Conservation (phyloP, 1,140 invertebrate species). For the Onthophagus taurus region DNA sequence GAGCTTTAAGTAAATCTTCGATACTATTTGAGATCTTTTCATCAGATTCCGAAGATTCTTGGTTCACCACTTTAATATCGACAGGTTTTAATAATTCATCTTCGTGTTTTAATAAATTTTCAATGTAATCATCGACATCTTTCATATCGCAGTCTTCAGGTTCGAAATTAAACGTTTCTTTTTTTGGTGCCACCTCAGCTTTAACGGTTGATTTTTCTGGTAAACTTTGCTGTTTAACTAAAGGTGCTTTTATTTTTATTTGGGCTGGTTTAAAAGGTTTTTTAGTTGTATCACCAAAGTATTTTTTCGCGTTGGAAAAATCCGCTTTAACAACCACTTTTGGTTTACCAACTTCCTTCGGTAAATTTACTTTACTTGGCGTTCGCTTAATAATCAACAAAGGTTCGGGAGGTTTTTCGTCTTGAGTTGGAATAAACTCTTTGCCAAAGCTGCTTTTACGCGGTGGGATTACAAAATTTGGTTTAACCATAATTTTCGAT, state of each 20-base stretch:
- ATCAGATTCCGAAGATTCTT: too few species aligned
- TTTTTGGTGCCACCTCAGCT: slow-evolving; percentile 10
- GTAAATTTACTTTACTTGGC: slow-evolving; percentile 35
- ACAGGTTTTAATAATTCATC: slow-evolving; percentile 33
- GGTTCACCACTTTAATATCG: slow-evolving; percentile 17
- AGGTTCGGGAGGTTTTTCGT: slow-evolving; percentile 29
- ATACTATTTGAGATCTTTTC: slow-evolving; percentile 31
- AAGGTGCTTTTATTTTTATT: slow-evolving; percentile 11
- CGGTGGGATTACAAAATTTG: slow-evolving; percentile 31
- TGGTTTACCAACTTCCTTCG: slow-evolving; percentile 33
- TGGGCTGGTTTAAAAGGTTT: slow-evolving; percentile 7
- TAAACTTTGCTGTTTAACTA: slow-evolving; percentile 25
- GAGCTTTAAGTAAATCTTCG: slow-evolving; percentile 34
- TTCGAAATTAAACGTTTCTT: slow-evolving; percentile 34
- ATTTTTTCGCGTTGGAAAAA: slow-evolving; percentile 30
- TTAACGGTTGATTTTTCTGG: slow-evolving; percentile 21
- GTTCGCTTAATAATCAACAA: slow-evolving; percentile 36
- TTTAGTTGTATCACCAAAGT: slow-evolving; percentile 29
- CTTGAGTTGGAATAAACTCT: slow-evolving; percentile 24
- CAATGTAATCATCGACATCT: slow-evolving; percentile 34
- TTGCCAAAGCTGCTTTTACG: slow-evolving; percentile 27
- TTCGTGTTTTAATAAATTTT: slow-evolving; percentile 32
- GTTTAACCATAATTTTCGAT: slow-evolving; percentile 7
- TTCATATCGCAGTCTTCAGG: slow-evolving; percentile 30
- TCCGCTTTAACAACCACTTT: slow-evolving; percentile 30